phyloP scores from a whole-genome alignment of 2,113 vertebrate species.

The Rhinopomastus cyanomelas region DNA sequence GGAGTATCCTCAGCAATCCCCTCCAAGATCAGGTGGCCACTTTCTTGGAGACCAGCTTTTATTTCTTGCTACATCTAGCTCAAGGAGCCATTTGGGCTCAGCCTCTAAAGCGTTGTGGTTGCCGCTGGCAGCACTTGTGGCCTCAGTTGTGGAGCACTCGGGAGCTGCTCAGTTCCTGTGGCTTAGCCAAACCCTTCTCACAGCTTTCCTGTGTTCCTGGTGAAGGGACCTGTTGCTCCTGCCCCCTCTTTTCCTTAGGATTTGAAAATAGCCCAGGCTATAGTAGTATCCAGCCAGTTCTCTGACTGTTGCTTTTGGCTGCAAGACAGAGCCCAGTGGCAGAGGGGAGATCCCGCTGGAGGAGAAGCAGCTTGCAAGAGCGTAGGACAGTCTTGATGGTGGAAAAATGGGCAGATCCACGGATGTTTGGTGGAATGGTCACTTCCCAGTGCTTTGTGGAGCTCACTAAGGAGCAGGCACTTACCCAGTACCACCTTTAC shows the following conservation, averaged over 20 bases:
- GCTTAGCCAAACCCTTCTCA: neutral
- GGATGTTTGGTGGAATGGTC: neutral
- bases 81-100: neutral
- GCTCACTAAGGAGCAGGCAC: neutral
- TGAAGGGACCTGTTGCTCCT: neutral
- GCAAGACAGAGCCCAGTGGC: neutral
- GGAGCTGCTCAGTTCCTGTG: neutral
- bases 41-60: neutral
- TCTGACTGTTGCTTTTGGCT: neutral
- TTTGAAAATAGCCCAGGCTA: neutral
- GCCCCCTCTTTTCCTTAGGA: neutral
- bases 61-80: neutral
- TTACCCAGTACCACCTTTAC: neutral
- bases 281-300: neutral
- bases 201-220: neutral
- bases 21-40: neutral
- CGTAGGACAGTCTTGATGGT: neutral
- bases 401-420: neutral
- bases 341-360: neutral
- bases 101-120: neutral
- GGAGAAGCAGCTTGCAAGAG: neutral
- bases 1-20: neutral
- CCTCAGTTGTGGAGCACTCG: neutral
- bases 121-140: neutral
- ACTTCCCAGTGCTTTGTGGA: neutral